These are phyloP conservation scores for Pomatostomus ruficeps DNA, from an alignment of 2,113 vertebrate genomes.

Conservation along the genomic window DNA sequence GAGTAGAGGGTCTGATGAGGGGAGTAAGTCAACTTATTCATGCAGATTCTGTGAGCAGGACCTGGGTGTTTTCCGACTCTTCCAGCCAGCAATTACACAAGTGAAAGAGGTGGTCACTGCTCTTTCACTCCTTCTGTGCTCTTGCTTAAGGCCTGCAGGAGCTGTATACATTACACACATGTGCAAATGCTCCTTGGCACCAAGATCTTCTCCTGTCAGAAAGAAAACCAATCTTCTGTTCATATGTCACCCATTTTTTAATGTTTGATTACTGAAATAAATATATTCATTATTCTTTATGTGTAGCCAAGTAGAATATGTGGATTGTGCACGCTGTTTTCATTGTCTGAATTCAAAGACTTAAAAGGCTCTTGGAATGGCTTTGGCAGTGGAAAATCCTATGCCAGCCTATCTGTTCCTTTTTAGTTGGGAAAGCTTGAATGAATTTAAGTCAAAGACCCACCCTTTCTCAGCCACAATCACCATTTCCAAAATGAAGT, in stretches of 20 bases:
- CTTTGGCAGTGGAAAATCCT: background rate
- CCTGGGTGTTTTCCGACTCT: background rate
- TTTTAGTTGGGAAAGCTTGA: background rate
- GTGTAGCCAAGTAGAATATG: background rate
- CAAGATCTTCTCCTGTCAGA: background rate
- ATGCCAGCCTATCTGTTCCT: background rate
- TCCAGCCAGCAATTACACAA: background rate
- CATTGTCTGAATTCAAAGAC: background rate
- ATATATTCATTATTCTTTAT: background rate
- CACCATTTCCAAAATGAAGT: background rate
- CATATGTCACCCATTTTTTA: background rate
- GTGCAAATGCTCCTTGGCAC: background rate
- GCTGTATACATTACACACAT: background rate
- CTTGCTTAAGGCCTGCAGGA: background rate
- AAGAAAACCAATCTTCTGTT: background rate
- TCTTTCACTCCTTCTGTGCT: background rate
- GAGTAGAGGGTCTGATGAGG: background rate
- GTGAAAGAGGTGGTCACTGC: background rate
- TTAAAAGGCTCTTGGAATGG: background rate
- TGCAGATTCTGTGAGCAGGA: background rate
- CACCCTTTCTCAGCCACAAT: background rate
- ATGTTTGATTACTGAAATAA: background rate
- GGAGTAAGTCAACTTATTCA: background rate
- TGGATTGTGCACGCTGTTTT: background rate
- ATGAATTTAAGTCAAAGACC: background rate